Conservation (phyloP, 2,797 vertebrate genomes). For the Cygnus olor region DNA sequence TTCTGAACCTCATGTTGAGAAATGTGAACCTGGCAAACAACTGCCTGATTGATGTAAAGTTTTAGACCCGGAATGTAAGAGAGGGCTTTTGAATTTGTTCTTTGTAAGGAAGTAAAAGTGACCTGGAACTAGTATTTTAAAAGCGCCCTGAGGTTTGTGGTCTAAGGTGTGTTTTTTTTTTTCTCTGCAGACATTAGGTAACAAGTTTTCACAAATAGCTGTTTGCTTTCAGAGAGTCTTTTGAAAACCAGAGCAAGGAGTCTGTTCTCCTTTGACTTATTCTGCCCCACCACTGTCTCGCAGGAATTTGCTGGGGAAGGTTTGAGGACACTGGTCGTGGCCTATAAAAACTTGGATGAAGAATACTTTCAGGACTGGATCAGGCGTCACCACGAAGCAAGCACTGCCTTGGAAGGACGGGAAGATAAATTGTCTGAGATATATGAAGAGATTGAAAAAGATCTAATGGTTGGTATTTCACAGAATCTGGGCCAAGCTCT, state of each 20-base stretch:
- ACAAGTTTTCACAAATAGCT: not conserved
- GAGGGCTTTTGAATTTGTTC: not conserved
- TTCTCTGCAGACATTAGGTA: not conserved
- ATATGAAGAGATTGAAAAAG: slow-evolving; percentile 92
- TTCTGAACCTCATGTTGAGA: not conserved
- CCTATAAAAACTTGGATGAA: slow-evolving; percentile 87
- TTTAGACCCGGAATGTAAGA: not conserved
- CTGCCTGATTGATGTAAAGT: not conserved
- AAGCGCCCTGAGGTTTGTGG: not conserved
- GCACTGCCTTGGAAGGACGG: slow-evolving; percentile 80
- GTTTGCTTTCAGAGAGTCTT: not conserved
- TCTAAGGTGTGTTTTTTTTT: not conserved
- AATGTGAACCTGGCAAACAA: not conserved
- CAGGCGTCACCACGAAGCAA: slow-evolving; percentile 85
- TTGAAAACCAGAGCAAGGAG: not conserved
- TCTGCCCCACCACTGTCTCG: not conserved
- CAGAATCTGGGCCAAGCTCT: slow-evolving; percentile 27
- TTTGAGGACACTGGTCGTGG: slow-evolving; percentile 89
- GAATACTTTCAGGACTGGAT: slow-evolving; percentile 82
- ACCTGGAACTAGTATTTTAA: not conserved
- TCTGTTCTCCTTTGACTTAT: not conserved
- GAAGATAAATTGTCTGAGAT: slow-evolving; percentile 84
- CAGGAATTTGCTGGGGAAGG: slow-evolving; percentile 94
- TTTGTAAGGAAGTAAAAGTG: not conserved
- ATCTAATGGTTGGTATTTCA: slow-evolving; percentile 81